These are phyloP conservation scores for Brachyrhaphis roseni DNA, from an alignment of 2,797 vertebrate species.

Conservation along the genomic window DNA sequence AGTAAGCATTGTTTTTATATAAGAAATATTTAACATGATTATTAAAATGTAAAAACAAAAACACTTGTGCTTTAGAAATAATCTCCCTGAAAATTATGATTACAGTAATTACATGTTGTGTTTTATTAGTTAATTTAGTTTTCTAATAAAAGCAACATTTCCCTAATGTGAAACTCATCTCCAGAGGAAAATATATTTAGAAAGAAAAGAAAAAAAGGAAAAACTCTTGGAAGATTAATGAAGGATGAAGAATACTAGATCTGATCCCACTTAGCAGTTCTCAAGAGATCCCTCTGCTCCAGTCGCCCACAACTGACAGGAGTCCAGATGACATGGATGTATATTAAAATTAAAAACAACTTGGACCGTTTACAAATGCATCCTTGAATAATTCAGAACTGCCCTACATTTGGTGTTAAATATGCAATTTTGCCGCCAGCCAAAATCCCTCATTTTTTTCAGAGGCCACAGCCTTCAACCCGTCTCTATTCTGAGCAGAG, in stretches of 20 bases:
- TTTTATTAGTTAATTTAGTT: neutral
- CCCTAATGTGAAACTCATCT: neutral
- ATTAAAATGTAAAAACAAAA: neutral
- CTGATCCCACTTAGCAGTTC: constrained; percentile 16
- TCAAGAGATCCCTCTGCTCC: constrained; percentile 14
- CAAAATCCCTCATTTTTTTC: constrained; percentile 63
- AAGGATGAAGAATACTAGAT: constrained; percentile 21
- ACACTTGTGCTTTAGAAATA: neutral
- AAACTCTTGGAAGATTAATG: neutral
- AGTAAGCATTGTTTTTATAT: neutral
- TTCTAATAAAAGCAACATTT: neutral
- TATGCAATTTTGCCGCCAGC: constrained; percentile 68
- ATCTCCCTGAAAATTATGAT: neutral
- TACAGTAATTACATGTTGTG: neutral
- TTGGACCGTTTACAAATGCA: constrained; percentile 71
- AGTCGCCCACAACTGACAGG: constrained; percentile 30
- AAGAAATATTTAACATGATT: neutral
- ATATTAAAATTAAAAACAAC: constrained; percentile 73
- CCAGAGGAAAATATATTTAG: neutral
- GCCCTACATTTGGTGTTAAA: constrained; percentile 75
- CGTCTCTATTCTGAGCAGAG: constrained; percentile 51
- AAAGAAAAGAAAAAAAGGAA: constrained; percentile 8
- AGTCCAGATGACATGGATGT: constrained; percentile 44
- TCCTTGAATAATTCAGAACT: constrained; percentile 74
- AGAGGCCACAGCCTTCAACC: constrained; percentile 69